A percentile compares a stretch with the other conserved stretches of the same genome.
Conservation (phyloP, 2,113 vertebrate species). For the Coracopsis vasa region DNA sequence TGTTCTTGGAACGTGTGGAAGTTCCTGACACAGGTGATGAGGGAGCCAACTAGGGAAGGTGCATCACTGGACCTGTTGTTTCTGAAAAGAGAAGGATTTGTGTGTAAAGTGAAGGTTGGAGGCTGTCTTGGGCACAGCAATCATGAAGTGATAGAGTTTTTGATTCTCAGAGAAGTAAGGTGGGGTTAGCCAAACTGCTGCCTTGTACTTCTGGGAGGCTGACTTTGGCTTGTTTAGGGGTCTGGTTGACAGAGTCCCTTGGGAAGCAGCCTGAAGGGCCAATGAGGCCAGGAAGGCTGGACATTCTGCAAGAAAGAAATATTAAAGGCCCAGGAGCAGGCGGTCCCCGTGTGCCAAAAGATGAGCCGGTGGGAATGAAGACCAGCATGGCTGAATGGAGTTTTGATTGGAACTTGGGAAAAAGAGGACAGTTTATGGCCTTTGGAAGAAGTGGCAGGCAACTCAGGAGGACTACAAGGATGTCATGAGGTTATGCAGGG, state of each 20-base stretch:
- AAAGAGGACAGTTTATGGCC: not conserved
- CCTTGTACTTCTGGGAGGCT: not conserved
- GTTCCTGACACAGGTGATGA: not conserved
- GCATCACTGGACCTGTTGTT: fast-evolving
- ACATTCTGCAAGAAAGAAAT: not conserved
- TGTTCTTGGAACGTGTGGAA: not conserved
- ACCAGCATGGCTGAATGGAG: not conserved
- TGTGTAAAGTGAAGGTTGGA: not conserved
- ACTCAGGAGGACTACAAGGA: not conserved
- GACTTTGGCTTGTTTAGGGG: not conserved
- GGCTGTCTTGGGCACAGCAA: fast-evolving
- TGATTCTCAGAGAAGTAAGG: not conserved
- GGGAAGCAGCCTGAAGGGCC: not conserved
- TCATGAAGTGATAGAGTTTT: not conserved
- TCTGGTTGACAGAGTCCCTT: not conserved
- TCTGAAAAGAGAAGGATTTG: not conserved
- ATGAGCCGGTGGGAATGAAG: not conserved
- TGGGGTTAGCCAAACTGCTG: not conserved
- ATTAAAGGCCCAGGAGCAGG: fast-evolving
- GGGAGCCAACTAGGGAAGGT: fast-evolving
- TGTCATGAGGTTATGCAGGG: not conserved
- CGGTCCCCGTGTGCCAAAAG: not conserved
- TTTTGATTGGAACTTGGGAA: not conserved
- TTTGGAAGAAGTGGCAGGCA: not conserved
- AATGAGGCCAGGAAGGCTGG: not conserved